These are phyloP conservation scores for Lepidochrysops patricia DNA, from an alignment of 2,888 invertebrate species.

Conservation along the genomic window DNA sequence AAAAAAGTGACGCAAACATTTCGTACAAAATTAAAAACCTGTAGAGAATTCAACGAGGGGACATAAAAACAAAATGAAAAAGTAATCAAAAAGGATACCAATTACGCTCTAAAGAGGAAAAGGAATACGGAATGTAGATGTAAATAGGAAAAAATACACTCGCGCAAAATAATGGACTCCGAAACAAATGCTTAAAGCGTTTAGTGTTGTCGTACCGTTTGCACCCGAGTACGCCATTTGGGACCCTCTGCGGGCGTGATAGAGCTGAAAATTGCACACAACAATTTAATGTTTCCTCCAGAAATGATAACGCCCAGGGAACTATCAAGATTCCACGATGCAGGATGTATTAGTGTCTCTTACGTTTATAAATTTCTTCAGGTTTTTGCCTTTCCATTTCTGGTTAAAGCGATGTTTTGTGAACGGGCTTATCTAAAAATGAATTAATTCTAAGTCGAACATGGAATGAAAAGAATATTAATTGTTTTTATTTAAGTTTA, in stretches of 20 bases:
- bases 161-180: constrained; percentile 1
- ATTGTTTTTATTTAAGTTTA: too few species aligned
- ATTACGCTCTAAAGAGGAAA: not conserved
- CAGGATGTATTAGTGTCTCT: not conserved
- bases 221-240: not conserved
- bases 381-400: not conserved
- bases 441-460: not conserved
- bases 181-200: constrained; percentile 7
- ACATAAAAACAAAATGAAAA: constrained; percentile 7
- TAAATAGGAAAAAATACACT: not conserved
- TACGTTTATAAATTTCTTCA: constrained; percentile 6
- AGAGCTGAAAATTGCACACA: not conserved
- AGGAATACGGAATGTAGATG: not conserved
- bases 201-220: not conserved
- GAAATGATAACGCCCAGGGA: not conserved
- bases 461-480: too few species aligned
- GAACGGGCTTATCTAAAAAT: not conserved
- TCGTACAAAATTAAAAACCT: not conserved
- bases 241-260: not conserved
- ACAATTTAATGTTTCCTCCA: not conserved
- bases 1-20: not conserved
- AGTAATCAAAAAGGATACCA: not conserved
- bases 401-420: not conserved
- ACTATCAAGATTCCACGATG: not conserved
- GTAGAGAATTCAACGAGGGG: not conserved